Evolutionary conservation across 2,113 vertebrate genomes (phyloP).

Genomic region (Cephalopholis sonnerati): DNA sequence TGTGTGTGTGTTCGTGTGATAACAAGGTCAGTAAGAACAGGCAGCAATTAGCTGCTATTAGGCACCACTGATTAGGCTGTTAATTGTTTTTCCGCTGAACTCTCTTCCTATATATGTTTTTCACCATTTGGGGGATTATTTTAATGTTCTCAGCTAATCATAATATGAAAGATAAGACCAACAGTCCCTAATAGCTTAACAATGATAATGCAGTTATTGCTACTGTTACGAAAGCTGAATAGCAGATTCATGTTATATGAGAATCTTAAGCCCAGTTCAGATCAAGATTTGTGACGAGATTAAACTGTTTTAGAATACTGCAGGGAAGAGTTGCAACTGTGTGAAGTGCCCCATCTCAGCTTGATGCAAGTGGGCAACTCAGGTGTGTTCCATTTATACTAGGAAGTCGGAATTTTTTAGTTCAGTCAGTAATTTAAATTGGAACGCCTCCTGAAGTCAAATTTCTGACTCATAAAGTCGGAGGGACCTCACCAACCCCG

Average conservation of each 20-base stretch:
- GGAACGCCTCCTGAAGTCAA: no score
- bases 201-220: slow-evolving; percentile 16
- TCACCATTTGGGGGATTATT: slow-evolving; percentile 15
- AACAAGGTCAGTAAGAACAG: slow-evolving; percentile 50
- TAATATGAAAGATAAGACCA: slow-evolving; percentile 33
- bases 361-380: no score
- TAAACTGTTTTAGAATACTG: no score
- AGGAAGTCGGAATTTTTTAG: no score
- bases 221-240: not conserved
- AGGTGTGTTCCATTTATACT: no score
- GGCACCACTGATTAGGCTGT: slow-evolving; percentile 27
- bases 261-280: not conserved
- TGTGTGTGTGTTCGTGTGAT: slow-evolving; percentile 10
- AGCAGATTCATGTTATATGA: not conserved
- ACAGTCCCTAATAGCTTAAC: slow-evolving; percentile 2
- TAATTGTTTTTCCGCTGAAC: slow-evolving; percentile 39
- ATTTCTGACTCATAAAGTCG: no score
- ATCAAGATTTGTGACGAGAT: no score
- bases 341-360: no score
- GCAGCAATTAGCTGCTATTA: slow-evolving; percentile 52
- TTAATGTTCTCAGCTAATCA: slow-evolving; percentile 40
- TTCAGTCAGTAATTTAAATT: no score
- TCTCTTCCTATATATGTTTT: slow-evolving; percentile 16
- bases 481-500: no score
- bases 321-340: no score